A percentile compares a stretch with the other conserved stretches of the same genome.
phyloP scores from a whole-genome alignment of 2,797 vertebrate genomes.

The Danio albolineatus region DNA sequence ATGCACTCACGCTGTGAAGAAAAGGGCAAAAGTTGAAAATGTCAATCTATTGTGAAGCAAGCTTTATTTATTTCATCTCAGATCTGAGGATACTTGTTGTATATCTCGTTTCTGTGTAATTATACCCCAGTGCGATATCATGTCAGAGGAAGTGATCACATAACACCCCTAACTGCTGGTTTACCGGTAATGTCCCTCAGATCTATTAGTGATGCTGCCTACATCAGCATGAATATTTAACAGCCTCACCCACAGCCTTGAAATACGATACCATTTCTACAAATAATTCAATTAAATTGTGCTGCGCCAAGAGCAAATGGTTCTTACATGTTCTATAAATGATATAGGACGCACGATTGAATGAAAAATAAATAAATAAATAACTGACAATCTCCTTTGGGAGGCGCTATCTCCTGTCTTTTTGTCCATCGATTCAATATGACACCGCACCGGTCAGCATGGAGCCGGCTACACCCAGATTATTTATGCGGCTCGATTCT shows the following conservation, averaged over 20 bases:
- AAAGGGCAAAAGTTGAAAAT: conserved; percentile 2
- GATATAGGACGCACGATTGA: background rate
- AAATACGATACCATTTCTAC: conserved; percentile 23
- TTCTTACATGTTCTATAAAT: background rate
- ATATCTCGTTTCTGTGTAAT: conserved; percentile 3
- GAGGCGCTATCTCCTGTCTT: conserved; percentile 24
- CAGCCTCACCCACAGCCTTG: conserved; percentile 18
- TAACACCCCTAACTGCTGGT: conserved; percentile 5
- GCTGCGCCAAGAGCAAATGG: background rate
- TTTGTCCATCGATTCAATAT: conserved; percentile 26
- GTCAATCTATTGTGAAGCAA: background rate
- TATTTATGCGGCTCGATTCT: conserved; percentile 46
- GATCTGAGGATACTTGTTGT: background rate
- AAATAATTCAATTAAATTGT: background rate
- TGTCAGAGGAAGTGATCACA: conserved; percentile 10
- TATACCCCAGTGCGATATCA: conserved; percentile 2
- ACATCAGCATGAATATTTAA: conserved; percentile 53
- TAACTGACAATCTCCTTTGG: conserved; percentile 4
- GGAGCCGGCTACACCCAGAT: conserved; percentile 55
- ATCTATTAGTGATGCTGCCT: conserved; percentile 21
- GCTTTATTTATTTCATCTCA: background rate
- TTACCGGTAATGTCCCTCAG: background rate
- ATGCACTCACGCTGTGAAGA: conserved; percentile 70
- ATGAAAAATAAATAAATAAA: background rate
- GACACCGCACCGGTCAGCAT: conserved; percentile 28